Conservation (phyloP, 2,113 vertebrate species). For the Himantopus leucocephalus region DNA sequence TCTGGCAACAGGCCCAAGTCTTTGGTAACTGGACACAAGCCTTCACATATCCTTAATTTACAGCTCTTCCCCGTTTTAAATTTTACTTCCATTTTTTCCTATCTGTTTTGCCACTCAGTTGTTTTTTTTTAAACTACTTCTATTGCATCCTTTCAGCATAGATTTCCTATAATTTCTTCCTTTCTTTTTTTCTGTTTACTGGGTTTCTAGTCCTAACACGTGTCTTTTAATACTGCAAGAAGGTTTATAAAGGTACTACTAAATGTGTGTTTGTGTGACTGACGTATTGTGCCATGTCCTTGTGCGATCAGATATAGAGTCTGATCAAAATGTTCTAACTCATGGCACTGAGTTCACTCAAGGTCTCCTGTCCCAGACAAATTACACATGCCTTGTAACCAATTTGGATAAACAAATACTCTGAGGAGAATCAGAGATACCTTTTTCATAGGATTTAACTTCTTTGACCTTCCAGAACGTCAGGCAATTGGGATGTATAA, state of each 20-base stretch:
- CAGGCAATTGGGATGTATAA: conserved; percentile 24
- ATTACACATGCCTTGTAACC: neutral
- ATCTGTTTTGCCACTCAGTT: neutral
- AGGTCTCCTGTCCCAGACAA: neutral
- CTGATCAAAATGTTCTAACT: neutral
- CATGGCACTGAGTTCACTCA: neutral
- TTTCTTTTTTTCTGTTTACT: neutral
- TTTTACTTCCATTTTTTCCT: neutral
- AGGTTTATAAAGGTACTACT: neutral
- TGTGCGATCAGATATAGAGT: neutral
- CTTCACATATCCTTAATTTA: neutral
- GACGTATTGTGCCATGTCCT: neutral
- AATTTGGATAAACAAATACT: neutral
- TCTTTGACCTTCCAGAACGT: conserved; percentile 55
- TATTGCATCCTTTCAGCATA: neutral
- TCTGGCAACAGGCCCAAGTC: neutral
- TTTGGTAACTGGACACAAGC: neutral
- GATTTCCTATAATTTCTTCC: neutral
- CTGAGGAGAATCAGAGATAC: neutral
- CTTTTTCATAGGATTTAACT: neutral
- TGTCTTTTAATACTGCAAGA: neutral
- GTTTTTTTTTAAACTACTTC: neutral
- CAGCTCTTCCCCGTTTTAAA: neutral
- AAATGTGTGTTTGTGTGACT: neutral
- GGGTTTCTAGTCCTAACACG: neutral